Conservation (phyloP, 2,797 vertebrate genomes). For the Phalloptychus januarius region DNA sequence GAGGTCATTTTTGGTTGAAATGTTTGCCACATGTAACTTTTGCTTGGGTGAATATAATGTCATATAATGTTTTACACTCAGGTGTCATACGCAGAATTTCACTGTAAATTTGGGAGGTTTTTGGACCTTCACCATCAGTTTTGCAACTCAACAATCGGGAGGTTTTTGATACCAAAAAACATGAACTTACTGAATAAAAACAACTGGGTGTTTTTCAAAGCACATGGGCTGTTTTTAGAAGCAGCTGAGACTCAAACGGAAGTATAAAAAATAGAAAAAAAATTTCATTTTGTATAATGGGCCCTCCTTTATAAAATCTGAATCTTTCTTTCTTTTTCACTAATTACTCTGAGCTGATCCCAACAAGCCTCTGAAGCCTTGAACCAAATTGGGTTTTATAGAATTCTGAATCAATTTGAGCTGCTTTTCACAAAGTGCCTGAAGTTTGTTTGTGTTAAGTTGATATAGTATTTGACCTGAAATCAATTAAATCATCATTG, state of each 20-base stretch:
- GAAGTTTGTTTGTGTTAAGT: background rate
- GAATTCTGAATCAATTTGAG: background rate
- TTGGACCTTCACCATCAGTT: background rate
- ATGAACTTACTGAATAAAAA: too few species aligned
- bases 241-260: too few species aligned
- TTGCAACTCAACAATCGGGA: background rate
- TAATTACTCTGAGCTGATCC: too few species aligned
- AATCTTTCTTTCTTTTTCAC: too few species aligned
- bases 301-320: too few species aligned
- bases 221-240: too few species aligned
- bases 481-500: background rate
- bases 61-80: background rate
- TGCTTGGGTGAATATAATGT: background rate
- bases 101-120: background rate
- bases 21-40: background rate
- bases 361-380: background rate
- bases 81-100: background rate
- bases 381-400: too few species aligned
- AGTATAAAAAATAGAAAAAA: too few species aligned
- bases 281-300: too few species aligned
- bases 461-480: background rate
- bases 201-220: too few species aligned
- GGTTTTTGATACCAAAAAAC: too few species aligned
- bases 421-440: background rate
- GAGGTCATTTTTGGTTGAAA: background rate